Evolutionary conservation across 2,888 invertebrate species (phyloP), one percentile per base, ranked within the genome.

Genomic region (Limnephilus marmoratus): DNA sequence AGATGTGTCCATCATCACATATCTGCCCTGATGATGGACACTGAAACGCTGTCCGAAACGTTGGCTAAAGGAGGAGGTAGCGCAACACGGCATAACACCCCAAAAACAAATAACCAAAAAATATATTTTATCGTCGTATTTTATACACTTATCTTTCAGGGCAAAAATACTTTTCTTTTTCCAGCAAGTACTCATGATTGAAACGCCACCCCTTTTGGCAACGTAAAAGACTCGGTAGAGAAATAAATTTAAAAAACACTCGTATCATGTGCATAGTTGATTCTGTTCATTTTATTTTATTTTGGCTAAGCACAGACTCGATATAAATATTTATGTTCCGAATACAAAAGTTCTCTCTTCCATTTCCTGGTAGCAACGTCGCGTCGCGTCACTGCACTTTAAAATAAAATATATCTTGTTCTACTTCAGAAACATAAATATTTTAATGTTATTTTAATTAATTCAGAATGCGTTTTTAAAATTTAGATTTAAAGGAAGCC

Each of bases 241-340:
- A 18, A 68, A 68, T 68, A 68, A 68, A 68, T 18, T 15, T 3
- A 49, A 68, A 68, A 68, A 68, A 24, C 53, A 24, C 18, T 3
- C 18, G 53, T 68, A 24, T 68, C 53, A 68, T 68, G 53, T 68
- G 53, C 53, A 68, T 18, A 68, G 53, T 68, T 68, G 53, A 68
- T 68, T 68, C 24, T 24, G 53, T 68, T 68, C 53, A 5, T 24
- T 68, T 68, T 83, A 37, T 83, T 83, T 83, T 83, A 37, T 83
- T 83, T 83, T 83, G 83, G 83, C 83, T 37, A 34, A 83, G 83
- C 18, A 24, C 31, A 31, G 31, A 37, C 37, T 83, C 83, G 83
- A 83, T 83, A 83, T 83, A 83, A 83, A 83, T 83, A 83, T 83
- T 83, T 83, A 83, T 83, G 83, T 2, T 12, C 15, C 83, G 37